These are phyloP conservation scores for Glyptemys insculpta DNA, from an alignment of 2,797 vertebrate genomes.

Conservation along the genomic window DNA sequence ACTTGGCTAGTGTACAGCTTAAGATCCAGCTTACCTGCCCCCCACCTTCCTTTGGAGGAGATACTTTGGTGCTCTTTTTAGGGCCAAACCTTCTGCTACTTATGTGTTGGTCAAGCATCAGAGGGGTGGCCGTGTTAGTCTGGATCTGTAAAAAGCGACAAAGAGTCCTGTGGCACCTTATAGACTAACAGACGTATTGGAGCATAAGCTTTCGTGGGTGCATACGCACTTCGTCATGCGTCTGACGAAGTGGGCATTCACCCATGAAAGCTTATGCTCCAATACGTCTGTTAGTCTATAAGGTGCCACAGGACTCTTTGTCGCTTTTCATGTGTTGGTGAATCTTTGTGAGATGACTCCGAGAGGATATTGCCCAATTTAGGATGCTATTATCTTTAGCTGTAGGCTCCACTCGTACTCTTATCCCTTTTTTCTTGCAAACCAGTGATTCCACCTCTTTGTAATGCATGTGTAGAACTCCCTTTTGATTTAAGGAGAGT, in stretches of 20 bases:
- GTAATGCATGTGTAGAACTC: rapidly evolving
- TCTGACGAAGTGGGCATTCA: too few relatives aligned
- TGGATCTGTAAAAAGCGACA: too few relatives aligned
- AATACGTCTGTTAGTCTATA: too few relatives aligned
- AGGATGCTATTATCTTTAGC: rapidly evolving
- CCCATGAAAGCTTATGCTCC: too few relatives aligned
- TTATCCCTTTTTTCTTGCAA: not conserved
- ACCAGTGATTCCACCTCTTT: not conserved
- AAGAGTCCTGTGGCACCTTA: too few relatives aligned
- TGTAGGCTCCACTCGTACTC: not conserved
- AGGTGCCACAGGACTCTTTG: too few relatives aligned
- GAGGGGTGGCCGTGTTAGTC: too few relatives aligned
- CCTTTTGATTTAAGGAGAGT: not conserved
- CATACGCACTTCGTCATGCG: too few relatives aligned
- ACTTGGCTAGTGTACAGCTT: not conserved
- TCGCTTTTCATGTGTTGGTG: not conserved
- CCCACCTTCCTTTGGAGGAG: not conserved
- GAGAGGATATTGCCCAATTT: not conserved
- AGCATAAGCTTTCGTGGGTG: too few relatives aligned
- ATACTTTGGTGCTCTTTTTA: not conserved
- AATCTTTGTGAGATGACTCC: not conserved
- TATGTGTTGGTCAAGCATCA: not conserved
- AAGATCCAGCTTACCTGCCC: not conserved
- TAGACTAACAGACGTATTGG: too few relatives aligned
- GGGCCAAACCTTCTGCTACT: not conserved